Evolutionary conservation across 2,888 invertebrate species (phyloP).

Genomic region (Hermodice carunculata): DNA sequence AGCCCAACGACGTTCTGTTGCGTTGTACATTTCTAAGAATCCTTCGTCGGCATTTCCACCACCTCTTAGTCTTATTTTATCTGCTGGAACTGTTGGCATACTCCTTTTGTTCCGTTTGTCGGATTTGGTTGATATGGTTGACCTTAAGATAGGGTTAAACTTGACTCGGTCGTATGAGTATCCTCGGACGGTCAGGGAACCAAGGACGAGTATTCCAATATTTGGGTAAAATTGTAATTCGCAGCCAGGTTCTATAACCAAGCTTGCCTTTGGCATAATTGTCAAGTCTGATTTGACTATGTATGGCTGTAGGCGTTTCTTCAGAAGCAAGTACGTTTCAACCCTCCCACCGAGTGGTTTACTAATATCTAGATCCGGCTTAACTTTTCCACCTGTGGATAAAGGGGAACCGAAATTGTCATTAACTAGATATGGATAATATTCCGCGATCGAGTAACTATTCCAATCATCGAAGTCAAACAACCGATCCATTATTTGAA

Average conservation of each 20-base stretch:
- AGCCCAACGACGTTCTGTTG: constrained; percentile 95
- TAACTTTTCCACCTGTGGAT: constrained; percentile 46
- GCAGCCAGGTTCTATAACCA: constrained; percentile 90
- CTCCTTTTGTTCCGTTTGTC: background rate
- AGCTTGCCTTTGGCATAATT: constrained; percentile 92
- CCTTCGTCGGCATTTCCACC: constrained; percentile 82
- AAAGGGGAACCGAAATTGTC: constrained; percentile 47
- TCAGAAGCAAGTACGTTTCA: constrained; percentile 72
- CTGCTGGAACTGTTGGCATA: constrained; percentile 7
- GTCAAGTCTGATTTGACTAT: constrained; percentile 88
- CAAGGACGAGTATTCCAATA: constrained; percentile 95
- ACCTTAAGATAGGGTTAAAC: constrained; percentile 24
- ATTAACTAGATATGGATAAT: constrained; percentile 86
- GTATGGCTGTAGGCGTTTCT: constrained; percentile 52
- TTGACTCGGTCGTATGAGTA: constrained; percentile 24
- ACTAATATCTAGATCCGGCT: constrained; percentile 49
- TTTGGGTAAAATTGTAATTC: constrained; percentile 94
- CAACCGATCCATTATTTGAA: constrained; percentile 83
- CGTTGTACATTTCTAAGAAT: constrained; percentile 94
- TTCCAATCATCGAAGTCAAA: constrained; percentile 99
- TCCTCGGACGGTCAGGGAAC: constrained; percentile 88
- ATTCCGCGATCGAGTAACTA: constrained; percentile 93
- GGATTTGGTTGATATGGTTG: background rate
- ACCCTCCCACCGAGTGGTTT: constrained; percentile 72
- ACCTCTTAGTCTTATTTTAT: constrained; percentile 78